Percentiles rank a stretch among this genome's conserved stretches.
phyloP scores from a whole-genome alignment of 2,797 vertebrate genomes.

The Sebastes diploproa region DNA sequence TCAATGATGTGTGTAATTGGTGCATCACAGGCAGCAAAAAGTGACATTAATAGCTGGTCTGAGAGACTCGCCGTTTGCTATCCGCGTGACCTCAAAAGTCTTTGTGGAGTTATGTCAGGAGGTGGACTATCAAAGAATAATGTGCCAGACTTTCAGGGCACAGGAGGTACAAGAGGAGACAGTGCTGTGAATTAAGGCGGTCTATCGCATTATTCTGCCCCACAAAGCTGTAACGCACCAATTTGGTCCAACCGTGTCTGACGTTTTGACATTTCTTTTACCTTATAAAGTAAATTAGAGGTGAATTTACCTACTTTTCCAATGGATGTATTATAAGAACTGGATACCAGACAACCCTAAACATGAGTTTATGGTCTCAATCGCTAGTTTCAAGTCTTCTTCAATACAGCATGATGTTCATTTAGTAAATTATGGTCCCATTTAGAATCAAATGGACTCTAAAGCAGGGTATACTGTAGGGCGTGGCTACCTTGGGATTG shows the following conservation, averaged over 20 bases:
- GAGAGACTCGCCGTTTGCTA: not conserved
- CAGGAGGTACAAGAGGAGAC: not conserved
- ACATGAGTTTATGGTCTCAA: no score
- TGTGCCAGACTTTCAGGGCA: not conserved
- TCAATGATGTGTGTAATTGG: constrained; percentile 49
- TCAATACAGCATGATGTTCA: no score
- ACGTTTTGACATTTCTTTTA: no score
- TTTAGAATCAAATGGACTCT: no score
- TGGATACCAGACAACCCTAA: rapidly evolving
- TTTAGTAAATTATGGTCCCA: no score
- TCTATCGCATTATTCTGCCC: not conserved
- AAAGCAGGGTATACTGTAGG: no score
- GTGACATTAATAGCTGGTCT: constrained; percentile 21
- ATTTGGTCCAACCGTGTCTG: not conserved
- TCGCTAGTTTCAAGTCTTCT: no score
- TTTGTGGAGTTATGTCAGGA: not conserved
- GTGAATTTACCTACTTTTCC: no score
- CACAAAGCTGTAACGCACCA: not conserved
- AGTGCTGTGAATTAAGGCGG: not conserved
- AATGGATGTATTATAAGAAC: no score
- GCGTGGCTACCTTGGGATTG: no score
- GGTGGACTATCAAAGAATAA: not conserved
- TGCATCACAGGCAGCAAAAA: constrained; percentile 31
- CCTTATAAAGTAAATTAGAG: no score
- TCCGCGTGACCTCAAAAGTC: not conserved